phyloP scores from a whole-genome alignment of 2,113 vertebrate genomes.

The Sceloporus undulatus region DNA sequence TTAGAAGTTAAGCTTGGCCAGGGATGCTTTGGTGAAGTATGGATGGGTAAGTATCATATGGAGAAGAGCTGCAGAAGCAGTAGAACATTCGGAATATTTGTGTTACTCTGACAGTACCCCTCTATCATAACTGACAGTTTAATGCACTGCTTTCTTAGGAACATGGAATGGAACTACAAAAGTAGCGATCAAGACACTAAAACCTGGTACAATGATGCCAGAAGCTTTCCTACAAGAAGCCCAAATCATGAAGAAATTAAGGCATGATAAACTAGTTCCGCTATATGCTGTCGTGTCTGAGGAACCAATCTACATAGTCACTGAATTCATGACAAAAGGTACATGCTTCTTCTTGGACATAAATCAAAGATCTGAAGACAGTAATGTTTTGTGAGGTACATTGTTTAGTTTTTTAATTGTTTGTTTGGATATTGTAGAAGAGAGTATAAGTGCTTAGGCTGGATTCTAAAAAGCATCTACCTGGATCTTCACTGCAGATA shows the following conservation, averaged over 20 bases:
- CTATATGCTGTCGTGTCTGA: slow-evolving; percentile 95
- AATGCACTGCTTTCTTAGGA: slow-evolving; percentile 76
- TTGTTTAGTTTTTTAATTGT: background rate
- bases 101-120: background rate
- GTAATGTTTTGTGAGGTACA: slow-evolving; percentile 49
- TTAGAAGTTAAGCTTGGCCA: slow-evolving; percentile 97
- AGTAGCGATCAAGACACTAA: slow-evolving; percentile 96
- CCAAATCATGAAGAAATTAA: slow-evolving; percentile 96
- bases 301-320: slow-evolving; percentile 96
- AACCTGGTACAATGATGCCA: slow-evolving; percentile 96
- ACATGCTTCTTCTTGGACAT: slow-evolving; percentile 20
- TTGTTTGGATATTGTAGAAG: background rate
- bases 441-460: background rate
- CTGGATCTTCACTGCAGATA: background rate
- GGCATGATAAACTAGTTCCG: slow-evolving; percentile 95
- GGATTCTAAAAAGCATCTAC: background rate
- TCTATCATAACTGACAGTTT: slow-evolving; percentile 23
- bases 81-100: background rate
- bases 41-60: slow-evolving; percentile 92
- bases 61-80: too few species aligned
- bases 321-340: slow-evolving; percentile 98
- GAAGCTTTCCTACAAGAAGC: slow-evolving; percentile 97
- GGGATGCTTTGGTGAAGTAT: slow-evolving; percentile 98
- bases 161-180: slow-evolving; percentile 97
- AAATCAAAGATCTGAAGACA: slow-evolving; percentile 46